Conservation (phyloP, 2,888 invertebrate species). For the Vesta saturnalis region DNA sequence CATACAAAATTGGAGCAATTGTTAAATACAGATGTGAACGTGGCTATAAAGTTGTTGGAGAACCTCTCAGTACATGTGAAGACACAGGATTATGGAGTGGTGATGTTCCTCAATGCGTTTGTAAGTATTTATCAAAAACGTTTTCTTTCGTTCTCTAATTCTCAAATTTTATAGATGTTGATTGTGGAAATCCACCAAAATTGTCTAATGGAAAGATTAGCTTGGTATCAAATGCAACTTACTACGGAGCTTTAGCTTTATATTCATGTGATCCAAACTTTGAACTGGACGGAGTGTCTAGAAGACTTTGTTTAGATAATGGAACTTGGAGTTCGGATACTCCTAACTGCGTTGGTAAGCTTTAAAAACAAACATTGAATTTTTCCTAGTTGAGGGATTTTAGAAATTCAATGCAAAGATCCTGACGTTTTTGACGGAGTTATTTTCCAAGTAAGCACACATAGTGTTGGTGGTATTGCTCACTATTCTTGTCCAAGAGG, state of each 20-base stretch:
- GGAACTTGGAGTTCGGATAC: constrained; percentile 90
- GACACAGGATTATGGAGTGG: constrained; percentile 89
- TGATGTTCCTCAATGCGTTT: constrained; percentile 82
- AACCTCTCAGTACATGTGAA: constrained; percentile 85
- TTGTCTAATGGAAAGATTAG: constrained; percentile 80
- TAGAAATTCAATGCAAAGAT: constrained; percentile 81
- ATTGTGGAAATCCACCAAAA: constrained; percentile 81
- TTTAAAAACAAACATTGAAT: neutral
- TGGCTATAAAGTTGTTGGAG: constrained; percentile 88
- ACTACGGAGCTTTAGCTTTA: constrained; percentile 85
- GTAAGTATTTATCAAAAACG: constrained; percentile 67
- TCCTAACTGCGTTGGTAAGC: constrained; percentile 80
- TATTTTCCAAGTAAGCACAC: constrained; percentile 69
- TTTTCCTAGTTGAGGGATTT: constrained; percentile 4
- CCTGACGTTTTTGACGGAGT: constrained; percentile 72
- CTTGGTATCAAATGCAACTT: constrained; percentile 86
- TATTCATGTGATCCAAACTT: constrained; percentile 87
- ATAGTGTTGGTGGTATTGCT: constrained; percentile 81
- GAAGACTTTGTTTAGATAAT: constrained; percentile 86
- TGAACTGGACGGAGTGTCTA: constrained; percentile 83
- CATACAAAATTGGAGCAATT: constrained; percentile 86
- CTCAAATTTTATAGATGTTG: constrained; percentile 72
- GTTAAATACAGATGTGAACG: constrained; percentile 91
- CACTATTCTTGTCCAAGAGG: constrained; percentile 87
- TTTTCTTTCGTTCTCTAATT: neutral